phyloP scores from a whole-genome alignment of 2,888 invertebrate genomes.

The Masnerella sp. region DNA sequence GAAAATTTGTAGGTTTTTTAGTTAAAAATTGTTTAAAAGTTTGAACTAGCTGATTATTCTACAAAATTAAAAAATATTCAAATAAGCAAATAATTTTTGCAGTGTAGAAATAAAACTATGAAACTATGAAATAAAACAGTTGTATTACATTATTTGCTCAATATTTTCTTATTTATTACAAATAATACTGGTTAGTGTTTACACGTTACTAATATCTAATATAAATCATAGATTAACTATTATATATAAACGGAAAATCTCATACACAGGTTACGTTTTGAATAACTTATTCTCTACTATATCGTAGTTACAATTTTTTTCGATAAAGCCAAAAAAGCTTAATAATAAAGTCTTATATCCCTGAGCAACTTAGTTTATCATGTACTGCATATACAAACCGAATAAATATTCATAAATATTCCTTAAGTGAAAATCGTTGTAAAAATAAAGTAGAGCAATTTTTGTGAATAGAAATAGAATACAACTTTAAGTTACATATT shows the following conservation, averaged over 20 bases:
- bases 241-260: constrained; percentile 24
- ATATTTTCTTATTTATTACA: constrained; percentile 34
- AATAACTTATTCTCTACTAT: constrained; percentile 33
- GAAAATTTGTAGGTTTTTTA: too few species aligned
- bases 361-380: constrained; percentile 49
- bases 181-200: constrained; percentile 32
- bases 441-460: constrained; percentile 39
- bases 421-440: constrained; percentile 23
- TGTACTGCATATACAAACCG: constrained; percentile 23
- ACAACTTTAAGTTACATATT: constrained; percentile 14
- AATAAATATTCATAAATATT: constrained; percentile 14
- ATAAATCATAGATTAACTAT: constrained; percentile 19
- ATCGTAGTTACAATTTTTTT: constrained; percentile 28
- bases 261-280: constrained; percentile 29
- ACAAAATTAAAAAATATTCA: too few species aligned
- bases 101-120: constrained; percentile 1
- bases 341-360: constrained; percentile 36
- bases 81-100: too few species aligned
- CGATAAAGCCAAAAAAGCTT: constrained; percentile 49
- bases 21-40: too few species aligned
- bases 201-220: constrained; percentile 36
- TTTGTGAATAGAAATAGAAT: constrained; percentile 21
- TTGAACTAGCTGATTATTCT: too few species aligned
- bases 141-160: constrained; percentile 2
- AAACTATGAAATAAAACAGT: neutral